Conservation (phyloP, 2,888 invertebrate genomes). For the Epistrophella euchroma region DNA sequence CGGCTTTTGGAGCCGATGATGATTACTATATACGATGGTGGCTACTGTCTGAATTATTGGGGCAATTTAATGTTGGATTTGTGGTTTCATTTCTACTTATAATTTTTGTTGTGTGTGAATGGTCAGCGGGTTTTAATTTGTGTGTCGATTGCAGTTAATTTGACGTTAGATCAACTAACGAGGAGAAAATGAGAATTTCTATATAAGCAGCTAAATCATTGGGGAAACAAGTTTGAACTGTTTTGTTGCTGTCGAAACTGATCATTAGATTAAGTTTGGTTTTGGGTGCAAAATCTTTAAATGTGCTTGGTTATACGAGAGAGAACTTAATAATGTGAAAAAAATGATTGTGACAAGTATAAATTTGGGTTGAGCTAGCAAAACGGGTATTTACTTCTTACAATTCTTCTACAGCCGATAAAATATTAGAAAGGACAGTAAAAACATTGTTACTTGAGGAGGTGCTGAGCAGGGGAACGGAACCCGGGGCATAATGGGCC, state of each 20-base stretch:
- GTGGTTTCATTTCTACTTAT: slow-evolving; percentile 14
- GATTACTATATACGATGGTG: slow-evolving; percentile 34
- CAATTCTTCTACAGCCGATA: neutral
- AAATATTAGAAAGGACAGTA: neutral
- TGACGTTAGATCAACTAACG: slow-evolving; percentile 53
- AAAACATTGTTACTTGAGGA: too few species aligned
- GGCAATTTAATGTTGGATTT: slow-evolving; percentile 58
- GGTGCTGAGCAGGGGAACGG: too few species aligned
- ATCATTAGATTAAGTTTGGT: neutral
- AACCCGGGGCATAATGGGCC: too few species aligned
- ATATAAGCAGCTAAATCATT: neutral
- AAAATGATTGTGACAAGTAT: neutral
- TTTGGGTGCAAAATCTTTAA: slow-evolving; percentile 12
- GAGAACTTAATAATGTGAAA: slow-evolving; percentile 7
- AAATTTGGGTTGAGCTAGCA: neutral
- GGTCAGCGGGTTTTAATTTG: slow-evolving; percentile 63
- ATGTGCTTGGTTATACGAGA: neutral
- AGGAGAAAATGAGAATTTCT: slow-evolving; percentile 32
- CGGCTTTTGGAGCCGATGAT: neutral
- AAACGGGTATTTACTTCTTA: neutral
- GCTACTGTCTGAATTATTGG: slow-evolving; percentile 58
- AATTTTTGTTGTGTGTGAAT: slow-evolving; percentile 14
- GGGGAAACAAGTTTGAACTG: slow-evolving; percentile 12
- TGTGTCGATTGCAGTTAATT: slow-evolving; percentile 66
- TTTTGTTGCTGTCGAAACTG: slow-evolving; percentile 1